phyloP scores from a whole-genome alignment of 35 echinoderm and acorn worm genomes.

The Apostichopus parvimensis region DNA sequence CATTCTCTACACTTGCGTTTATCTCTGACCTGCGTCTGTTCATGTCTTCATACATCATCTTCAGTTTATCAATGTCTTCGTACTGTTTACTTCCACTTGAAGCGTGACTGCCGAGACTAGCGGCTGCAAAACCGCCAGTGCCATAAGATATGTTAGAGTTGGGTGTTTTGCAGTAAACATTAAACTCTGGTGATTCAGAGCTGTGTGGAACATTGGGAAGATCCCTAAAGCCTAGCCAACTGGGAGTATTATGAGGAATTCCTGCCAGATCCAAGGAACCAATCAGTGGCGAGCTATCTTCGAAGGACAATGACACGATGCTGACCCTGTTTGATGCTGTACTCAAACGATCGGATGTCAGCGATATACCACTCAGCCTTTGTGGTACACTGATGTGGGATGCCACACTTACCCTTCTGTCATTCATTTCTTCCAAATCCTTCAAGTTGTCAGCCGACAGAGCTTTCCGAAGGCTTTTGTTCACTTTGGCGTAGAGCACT shows the following conservation, averaged over 20 bases:
- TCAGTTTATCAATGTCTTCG: slow-evolving; percentile 47
- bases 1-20: neutral
- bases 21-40: slow-evolving; percentile 1
- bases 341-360: slow-evolving; percentile 23
- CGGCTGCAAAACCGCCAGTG: neutral
- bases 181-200: slow-evolving; percentile 56
- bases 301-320: slow-evolving; percentile 44
- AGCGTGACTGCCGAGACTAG: neutral
- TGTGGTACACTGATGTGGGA: slow-evolving; percentile 57
- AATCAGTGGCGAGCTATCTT: slow-evolving; percentile 66
- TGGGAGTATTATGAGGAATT: slow-evolving; percentile 34
- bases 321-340: slow-evolving; percentile 38
- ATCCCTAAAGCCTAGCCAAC: slow-evolving; percentile 66
- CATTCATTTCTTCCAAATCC: slow-evolving; percentile 28
- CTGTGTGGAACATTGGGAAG: slow-evolving; percentile 65
- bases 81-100: slow-evolving; percentile 20
- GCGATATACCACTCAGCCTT: slow-evolving; percentile 36
- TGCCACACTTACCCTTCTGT: neutral
- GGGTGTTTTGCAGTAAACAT: slow-evolving; percentile 64
- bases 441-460: slow-evolving; percentile 39
- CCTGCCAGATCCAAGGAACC: slow-evolving; percentile 78
- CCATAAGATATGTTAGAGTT: neutral
- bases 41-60: slow-evolving; percentile 47
- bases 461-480: slow-evolving; percentile 27
- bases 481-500: slow-evolving; percentile 58